phyloP scores from a whole-genome alignment of 53 echinoderm and acorn worm species.

The Henricia sp. region DNA sequence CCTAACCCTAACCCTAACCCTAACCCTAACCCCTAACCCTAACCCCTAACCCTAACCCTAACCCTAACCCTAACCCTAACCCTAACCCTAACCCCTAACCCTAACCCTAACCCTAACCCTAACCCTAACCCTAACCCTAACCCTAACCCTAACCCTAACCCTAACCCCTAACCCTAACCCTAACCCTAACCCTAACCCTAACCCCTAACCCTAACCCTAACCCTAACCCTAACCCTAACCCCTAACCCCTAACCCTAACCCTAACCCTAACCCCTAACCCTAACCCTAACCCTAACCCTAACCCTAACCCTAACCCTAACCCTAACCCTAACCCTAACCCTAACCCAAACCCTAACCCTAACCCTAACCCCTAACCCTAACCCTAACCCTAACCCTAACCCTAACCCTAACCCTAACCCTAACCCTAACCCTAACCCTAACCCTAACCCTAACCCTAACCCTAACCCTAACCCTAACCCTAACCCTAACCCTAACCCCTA shows the following conservation, averaged over 20 bases:
- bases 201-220: too few species aligned
- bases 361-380: too few species aligned
- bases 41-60: too few species aligned
- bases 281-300: constrained; percentile 52
- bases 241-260: too few species aligned
- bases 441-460: constrained; percentile 54
- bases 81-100: too few species aligned
- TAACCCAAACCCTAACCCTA: constrained; percentile 17
- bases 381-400: constrained; percentile 65
- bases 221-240: too few species aligned
- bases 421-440: constrained; percentile 65
- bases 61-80: constrained; percentile 25
- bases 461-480: constrained; percentile 59
- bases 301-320: constrained; percentile 68
- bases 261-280: too few species aligned
- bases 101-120: constrained; percentile 20
- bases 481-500: too few species aligned
- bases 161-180: too few species aligned
- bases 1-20: constrained; percentile 28
- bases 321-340: constrained; percentile 3
- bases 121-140: constrained; percentile 24
- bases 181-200: too few species aligned
- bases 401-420: constrained; percentile 71
- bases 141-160: constrained; percentile 24
- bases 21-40: too few species aligned